These are phyloP conservation scores for Apotomis betuletana DNA, from an alignment of 2,888 invertebrate genomes.

Conservation along the genomic window DNA sequence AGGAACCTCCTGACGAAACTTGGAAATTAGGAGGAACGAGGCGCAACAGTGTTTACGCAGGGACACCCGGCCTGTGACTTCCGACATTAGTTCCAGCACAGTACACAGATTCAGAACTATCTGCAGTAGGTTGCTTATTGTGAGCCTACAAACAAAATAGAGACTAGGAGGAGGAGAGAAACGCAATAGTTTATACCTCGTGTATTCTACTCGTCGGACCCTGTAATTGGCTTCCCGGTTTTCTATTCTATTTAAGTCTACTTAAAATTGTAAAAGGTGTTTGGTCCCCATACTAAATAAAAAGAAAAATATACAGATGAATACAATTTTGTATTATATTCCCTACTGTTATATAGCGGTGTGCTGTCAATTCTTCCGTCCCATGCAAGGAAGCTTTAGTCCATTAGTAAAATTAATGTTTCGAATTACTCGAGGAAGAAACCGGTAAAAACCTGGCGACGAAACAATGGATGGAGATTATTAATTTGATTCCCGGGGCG, in stretches of 20 bases:
- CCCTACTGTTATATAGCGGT: constrained; percentile 54
- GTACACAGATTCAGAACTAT: constrained; percentile 9
- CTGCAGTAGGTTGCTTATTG: no score
- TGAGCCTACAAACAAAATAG: no score
- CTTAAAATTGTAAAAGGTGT: no score
- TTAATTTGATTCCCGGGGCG: constrained; percentile 36
- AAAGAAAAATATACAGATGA: no score
- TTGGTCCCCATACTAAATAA: no score
- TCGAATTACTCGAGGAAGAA: constrained; percentile 70
- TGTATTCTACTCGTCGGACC: no score
- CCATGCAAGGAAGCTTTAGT: constrained; percentile 72
- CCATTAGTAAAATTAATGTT: constrained; percentile 84
- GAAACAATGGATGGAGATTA: constrained; percentile 42
- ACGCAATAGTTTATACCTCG: no score
- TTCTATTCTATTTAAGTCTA: no score
- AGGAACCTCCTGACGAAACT: no score
- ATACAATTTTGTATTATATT: neutral
- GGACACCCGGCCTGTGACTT: constrained; percentile 67
- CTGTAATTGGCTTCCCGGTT: no score
- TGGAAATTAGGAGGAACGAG: constrained; percentile 24
- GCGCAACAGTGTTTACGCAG: constrained; percentile 73
- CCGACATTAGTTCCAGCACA: constrained; percentile 30
- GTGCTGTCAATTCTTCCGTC: constrained; percentile 49
- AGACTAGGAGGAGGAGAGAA: no score
- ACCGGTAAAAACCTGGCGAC: constrained; percentile 43